Conservation (phyloP, 2,797 vertebrate species). For the Taenioides sp. region DNA sequence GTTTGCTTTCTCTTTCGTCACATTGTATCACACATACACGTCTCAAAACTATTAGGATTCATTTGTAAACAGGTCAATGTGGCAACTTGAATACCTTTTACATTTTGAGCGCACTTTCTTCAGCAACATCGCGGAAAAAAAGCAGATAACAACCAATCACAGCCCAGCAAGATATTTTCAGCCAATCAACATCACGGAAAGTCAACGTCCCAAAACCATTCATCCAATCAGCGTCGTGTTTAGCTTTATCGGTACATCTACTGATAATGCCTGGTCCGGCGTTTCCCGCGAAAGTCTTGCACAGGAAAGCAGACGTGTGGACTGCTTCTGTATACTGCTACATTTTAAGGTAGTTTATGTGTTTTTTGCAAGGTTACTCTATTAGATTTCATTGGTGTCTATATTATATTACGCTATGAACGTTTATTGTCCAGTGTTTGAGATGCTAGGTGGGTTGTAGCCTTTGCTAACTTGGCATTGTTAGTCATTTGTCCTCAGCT, state of each 20-base stretch:
- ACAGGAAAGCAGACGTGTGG: constrained; percentile 14
- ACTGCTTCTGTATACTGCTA: neutral
- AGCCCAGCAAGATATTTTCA: neutral
- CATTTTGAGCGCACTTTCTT: neutral
- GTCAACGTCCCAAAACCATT: neutral
- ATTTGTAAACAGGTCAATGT: neutral
- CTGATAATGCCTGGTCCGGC: constrained; percentile 51
- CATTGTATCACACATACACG: neutral
- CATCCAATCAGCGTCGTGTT: rapidly evolving
- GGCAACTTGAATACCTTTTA: too few species aligned
- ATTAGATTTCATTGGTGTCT: neutral
- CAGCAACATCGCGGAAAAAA: neutral
- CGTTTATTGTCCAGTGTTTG: neutral
- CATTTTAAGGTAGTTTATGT: constrained; percentile 23
- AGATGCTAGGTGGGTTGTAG: neutral
- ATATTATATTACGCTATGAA: neutral
- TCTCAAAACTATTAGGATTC: neutral
- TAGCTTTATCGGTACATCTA: constrained; percentile 33
- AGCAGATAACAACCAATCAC: neutral
- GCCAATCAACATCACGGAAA: rapidly evolving
- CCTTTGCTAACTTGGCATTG: neutral
- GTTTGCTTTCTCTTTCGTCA: neutral
- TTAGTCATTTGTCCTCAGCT: neutral
- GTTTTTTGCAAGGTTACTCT: neutral
- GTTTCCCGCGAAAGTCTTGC: constrained; percentile 74